A percentile compares a stretch with the other conserved stretches of the same genome.
Evolutionary conservation across 2,797 vertebrate species (phyloP).

Genomic region (Pangasius mekongensis): DNA sequence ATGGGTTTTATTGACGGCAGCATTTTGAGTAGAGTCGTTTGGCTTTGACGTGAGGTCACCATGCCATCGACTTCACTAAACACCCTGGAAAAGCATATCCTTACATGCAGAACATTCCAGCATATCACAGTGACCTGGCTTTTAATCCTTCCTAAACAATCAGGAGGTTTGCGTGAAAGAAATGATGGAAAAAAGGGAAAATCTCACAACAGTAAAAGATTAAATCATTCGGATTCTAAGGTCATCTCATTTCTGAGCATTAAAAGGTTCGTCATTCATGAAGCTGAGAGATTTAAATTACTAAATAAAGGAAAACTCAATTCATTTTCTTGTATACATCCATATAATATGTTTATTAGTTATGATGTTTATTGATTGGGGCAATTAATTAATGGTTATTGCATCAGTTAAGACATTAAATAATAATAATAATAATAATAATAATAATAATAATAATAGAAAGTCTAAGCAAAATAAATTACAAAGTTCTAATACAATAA

Average conservation of each 20-base stretch:
- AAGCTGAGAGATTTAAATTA: background rate
- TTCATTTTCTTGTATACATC: background rate
- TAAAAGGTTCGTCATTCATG: background rate
- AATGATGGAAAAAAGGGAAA: background rate
- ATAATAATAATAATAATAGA: background rate
- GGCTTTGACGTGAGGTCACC: constrained; percentile 65
- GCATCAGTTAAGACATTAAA: too few relatives aligned
- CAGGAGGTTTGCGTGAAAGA: background rate
- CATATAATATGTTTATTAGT: background rate
- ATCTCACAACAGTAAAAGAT: background rate
- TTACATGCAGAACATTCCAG: background rate
- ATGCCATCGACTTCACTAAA: constrained; percentile 7
- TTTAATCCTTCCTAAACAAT: background rate
- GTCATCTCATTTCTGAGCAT: background rate
- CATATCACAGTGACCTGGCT: background rate
- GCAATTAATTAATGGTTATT: background rate
- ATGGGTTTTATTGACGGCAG: constrained; percentile 60
- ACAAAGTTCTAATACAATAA: too few relatives aligned
- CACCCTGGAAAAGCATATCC: background rate
- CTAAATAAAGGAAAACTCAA: background rate
- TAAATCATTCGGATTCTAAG: background rate
- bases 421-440: constrained; percentile 5
- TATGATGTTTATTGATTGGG: background rate
- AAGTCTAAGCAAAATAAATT: background rate
- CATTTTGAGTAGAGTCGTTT: constrained; percentile 60